Conservation (phyloP, 2,113 vertebrate species). For the Hepsetus odoe region DNA sequence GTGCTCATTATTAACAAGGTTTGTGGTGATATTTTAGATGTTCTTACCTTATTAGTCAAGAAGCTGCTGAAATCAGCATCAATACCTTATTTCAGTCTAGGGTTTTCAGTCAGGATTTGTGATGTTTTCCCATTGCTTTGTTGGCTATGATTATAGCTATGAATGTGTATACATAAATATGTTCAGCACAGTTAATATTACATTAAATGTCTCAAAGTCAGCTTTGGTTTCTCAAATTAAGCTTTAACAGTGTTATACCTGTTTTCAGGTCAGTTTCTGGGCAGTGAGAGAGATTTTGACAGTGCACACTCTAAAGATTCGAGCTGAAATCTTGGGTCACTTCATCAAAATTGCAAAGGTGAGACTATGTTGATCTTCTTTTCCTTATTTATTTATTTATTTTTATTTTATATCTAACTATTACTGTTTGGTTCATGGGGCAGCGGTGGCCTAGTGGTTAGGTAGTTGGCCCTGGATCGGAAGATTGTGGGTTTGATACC, state of each 20-base stretch:
- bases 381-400: background rate
- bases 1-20: slow-evolving; percentile 9
- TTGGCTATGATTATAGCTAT: too few species aligned
- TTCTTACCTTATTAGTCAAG: background rate
- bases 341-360: slow-evolving; percentile 99
- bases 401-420: background rate
- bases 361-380: slow-evolving; percentile 59
- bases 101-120: too few species aligned
- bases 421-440: too few species aligned
- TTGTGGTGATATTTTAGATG: slow-evolving; percentile 25
- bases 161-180: too few species aligned
- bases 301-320: slow-evolving; percentile 93
- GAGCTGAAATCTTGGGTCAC: slow-evolving; percentile 93
- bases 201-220: background rate
- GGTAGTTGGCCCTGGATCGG: too few species aligned
- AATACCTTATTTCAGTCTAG: slow-evolving; percentile 13
- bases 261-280: slow-evolving; percentile 93
- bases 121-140: background rate
- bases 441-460: too few species aligned
- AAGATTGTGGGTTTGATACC: too few species aligned
- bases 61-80: slow-evolving; percentile 2
- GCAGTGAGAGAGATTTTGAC: slow-evolving; percentile 94
- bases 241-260: background rate
- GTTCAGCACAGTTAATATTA: background rate
- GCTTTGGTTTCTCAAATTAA: background rate